Percentiles rank a stretch among this genome's conserved stretches.
Conservation (phyloP, 2,888 invertebrate species). For the Microplitis deprimator region DNA sequence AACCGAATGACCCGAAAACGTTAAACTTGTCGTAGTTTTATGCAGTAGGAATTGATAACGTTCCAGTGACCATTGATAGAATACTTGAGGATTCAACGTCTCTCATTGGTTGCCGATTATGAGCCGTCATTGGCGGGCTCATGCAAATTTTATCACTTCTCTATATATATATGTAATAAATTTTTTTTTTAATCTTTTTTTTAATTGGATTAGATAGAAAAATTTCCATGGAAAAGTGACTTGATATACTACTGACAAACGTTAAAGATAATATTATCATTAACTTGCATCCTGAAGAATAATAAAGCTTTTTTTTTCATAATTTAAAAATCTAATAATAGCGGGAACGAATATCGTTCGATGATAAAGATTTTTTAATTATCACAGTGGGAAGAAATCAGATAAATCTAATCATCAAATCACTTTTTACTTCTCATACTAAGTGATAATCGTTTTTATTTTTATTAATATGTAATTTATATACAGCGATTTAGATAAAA, state of each 20-base stretch:
- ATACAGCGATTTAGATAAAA: background rate
- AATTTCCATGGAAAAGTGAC: background rate
- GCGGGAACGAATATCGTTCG: background rate
- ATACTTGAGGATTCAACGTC: constrained; percentile 10
- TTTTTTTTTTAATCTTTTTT: background rate
- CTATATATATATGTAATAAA: background rate
- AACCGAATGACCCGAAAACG: constrained; percentile 32
- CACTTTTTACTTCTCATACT: background rate
- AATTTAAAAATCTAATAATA: background rate
- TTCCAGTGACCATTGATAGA: constrained; percentile 25
- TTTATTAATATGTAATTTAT: background rate
- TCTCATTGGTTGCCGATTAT: constrained; percentile 35
- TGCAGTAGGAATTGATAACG: constrained; percentile 45
- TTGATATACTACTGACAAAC: too few relatives aligned
- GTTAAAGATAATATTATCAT: too few relatives aligned
- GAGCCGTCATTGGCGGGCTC: constrained; percentile 5
- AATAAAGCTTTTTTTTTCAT: too few relatives aligned
- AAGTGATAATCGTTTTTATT: background rate
- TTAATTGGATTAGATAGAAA: background rate
- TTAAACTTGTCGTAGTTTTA: constrained; percentile 48
- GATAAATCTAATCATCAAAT: background rate
- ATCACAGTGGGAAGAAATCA: background rate
- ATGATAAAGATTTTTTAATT: background rate
- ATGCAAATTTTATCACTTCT: constrained; percentile 23
- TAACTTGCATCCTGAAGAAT: too few relatives aligned